Evolutionary conservation across 2,797 vertebrate species (phyloP).

Genomic region (Aratinga solstitialis): DNA sequence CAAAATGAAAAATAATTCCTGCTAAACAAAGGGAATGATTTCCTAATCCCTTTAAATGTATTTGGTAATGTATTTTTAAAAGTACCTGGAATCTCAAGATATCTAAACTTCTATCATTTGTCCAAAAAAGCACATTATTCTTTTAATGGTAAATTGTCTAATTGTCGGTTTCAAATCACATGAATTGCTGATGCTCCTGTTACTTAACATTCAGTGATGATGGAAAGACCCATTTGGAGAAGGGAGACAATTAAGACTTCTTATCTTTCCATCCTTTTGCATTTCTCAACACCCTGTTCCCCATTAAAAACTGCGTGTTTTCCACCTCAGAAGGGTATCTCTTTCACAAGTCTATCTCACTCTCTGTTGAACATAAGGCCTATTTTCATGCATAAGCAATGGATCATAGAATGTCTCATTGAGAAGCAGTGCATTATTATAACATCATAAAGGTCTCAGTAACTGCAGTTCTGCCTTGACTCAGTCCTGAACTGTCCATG

Average conservation of each 20-base stretch:
- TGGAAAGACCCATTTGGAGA: neutral
- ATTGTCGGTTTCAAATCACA: neutral
- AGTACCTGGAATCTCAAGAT: neutral
- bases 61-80: neutral
- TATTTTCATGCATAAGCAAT: neutral
- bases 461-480: neutral
- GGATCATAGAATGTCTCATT: neutral
- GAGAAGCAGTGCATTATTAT: neutral
- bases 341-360: neutral
- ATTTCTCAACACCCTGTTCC: neutral
- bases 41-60: neutral
- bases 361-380: neutral
- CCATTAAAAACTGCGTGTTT: neutral
- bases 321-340: neutral
- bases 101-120: neutral
- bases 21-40: neutral
- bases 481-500: neutral
- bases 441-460: neutral
- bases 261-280: neutral
- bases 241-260: neutral
- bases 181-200: neutral
- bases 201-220: neutral
- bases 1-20: neutral
- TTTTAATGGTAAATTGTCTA: neutral
- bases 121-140: neutral